These are phyloP conservation scores for cattle (Bos taurus) DNA, from an alignment of 2,113 vertebrate species.

Conservation along the genomic window DNA sequence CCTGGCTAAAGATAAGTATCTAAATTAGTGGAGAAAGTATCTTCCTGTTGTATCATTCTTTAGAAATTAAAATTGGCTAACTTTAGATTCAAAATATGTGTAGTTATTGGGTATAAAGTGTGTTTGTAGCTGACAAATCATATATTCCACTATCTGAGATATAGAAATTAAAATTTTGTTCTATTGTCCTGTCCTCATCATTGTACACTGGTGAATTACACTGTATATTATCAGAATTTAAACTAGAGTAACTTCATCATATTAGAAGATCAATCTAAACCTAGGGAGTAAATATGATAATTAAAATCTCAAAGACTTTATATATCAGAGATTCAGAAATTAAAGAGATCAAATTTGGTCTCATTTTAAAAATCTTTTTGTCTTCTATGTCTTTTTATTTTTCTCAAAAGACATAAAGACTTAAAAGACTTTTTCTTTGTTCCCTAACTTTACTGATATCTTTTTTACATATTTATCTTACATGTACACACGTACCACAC, in stretches of 20 bases:
- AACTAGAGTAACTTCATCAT: background rate
- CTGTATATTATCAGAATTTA: conserved; percentile 12
- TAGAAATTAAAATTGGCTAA: conserved; percentile 10
- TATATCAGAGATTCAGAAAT: background rate
- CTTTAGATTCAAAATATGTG: background rate
- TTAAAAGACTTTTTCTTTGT: background rate
- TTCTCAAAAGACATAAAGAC: conserved; percentile 1
- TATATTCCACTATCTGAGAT: background rate
- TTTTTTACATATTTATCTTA: background rate
- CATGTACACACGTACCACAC: background rate
- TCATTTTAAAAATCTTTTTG: background rate
- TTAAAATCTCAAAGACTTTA: background rate
- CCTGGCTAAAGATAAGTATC: background rate
- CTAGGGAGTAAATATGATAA: background rate
- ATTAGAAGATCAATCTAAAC: conserved; percentile 5
- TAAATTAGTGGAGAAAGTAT: background rate
- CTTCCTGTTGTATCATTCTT: background rate
- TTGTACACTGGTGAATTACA: background rate
- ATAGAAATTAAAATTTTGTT: background rate
- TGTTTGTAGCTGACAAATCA: conserved; percentile 23
- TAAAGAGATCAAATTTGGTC: background rate
- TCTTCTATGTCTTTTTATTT: background rate
- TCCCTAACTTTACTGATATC: background rate
- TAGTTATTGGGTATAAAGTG: background rate
- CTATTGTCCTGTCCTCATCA: background rate